Evolutionary conservation across 37 sponge, comb jelly and placozoan species (phyloP).

Genomic region (Aplysina aerophoba): DNA sequence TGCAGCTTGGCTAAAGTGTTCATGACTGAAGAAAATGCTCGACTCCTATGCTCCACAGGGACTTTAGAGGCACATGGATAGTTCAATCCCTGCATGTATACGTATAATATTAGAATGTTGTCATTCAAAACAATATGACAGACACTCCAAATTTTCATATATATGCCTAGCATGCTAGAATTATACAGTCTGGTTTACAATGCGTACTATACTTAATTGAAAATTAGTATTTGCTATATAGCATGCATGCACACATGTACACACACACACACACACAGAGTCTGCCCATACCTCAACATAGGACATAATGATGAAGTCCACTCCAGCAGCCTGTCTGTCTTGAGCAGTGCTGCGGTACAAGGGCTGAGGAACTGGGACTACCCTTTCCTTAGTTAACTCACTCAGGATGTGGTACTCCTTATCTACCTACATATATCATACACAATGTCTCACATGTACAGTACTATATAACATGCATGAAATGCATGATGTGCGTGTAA

Average conservation of each 20-base stretch:
- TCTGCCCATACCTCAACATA: slow-evolving; percentile 14
- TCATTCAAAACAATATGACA: too few relatives aligned
- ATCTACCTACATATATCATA: neutral
- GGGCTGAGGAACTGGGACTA: slow-evolving; percentile 11
- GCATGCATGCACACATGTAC: too few relatives aligned
- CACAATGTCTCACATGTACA: too few relatives aligned
- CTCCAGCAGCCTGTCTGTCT: neutral
- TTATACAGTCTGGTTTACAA: too few relatives aligned
- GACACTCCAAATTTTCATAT: too few relatives aligned
- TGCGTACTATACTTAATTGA: too few relatives aligned
- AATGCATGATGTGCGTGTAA: too few relatives aligned
- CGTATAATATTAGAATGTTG: too few relatives aligned
- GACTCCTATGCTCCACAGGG: neutral
- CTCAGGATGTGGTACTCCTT: slow-evolving; percentile 4
- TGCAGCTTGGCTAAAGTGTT: slow-evolving; percentile 18
- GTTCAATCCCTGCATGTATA: neutral
- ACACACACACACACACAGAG: too few relatives aligned
- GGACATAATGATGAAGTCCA: slow-evolving; percentile 13
- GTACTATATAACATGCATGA: too few relatives aligned
- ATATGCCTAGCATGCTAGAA: too few relatives aligned
- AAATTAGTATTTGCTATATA: too few relatives aligned
- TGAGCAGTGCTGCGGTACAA: neutral
- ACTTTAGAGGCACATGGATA: slow-evolving; percentile 4
- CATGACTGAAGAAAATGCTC: slow-evolving; percentile 7
- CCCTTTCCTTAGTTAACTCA: neutral